Evolutionary conservation across 1,140 invertebrate species (phyloP), one percentile per base, ranked within the genome.

Genomic region (Drosophila willistoni): DNA sequence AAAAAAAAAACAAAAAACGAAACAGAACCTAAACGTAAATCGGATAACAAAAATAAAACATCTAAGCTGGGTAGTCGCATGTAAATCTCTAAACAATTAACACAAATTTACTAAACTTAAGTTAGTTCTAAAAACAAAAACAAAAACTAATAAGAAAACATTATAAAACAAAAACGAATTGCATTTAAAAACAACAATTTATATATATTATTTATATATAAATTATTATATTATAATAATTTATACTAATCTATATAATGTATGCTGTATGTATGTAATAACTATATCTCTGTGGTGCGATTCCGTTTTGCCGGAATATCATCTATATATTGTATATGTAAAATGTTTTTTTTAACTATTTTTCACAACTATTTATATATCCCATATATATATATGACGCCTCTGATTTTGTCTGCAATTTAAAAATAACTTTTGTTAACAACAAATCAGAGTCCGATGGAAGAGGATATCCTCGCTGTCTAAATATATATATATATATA

Each of bases 51-150:
- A 55, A 47, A 47, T 5, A 47, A 76, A 89, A 89, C 90, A 92
- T 91, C 91, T 92, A 92, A 92, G 89, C 91, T 92, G 91, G 91
- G 91, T 92, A 92, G 91, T 92, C 91, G 91, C 91, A 92, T 92
- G 91, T 92, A 92, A 92, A 92, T 87, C 87, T 90, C 81, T 89
- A 89, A 89, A 89, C 84, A 89, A 87, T 89, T 90, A 89, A 90
- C 82, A 59, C 56, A 59, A 59, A 82, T 65, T 82, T 82, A 86
- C 63, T 79, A 68, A 75, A 75, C 44, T 79, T 86, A 90, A 90
- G 81, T 77, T 86, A 90, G 85, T 62, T 73, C 78, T 89, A 90
- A 74, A 71, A 29, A 29, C 29, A 64, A 71, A 61, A 59, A 69
- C 57, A 57, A 44, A 22, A 22, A 22, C n/a, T n/a, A n/a, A n/a